Evolutionary conservation across 2,113 vertebrate species (phyloP).

Genomic region (Puma concolor): DNA sequence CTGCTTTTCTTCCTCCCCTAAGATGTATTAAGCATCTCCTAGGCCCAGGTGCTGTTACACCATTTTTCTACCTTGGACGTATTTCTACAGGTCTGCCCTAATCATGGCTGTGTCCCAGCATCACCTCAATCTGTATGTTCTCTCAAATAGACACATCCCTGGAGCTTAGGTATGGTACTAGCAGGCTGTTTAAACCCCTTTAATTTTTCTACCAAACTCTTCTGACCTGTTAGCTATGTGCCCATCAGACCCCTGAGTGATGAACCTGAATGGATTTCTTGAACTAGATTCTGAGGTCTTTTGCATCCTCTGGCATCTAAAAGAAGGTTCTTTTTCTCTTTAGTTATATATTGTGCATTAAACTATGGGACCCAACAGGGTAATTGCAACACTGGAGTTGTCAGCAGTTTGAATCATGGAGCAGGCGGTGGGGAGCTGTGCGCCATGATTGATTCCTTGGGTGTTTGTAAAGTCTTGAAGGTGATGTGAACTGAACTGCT

Average conservation of each 20-base stretch:
- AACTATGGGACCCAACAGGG: conserved; percentile 11
- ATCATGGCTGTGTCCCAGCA: not conserved
- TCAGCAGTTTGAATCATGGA: not conserved
- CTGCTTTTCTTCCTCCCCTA: not conserved
- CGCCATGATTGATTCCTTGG: not conserved
- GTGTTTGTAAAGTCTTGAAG: not conserved
- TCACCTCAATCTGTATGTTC: not conserved
- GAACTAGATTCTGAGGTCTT: not conserved
- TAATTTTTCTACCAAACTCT: not conserved
- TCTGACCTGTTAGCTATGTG: not conserved
- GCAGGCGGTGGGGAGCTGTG: not conserved
- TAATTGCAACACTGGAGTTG: not conserved
- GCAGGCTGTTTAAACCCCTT: not conserved
- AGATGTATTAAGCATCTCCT: not conserved
- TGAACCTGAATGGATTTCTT: conserved; percentile 3
- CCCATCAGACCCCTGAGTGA: not conserved
- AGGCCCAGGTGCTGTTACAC: not conserved
- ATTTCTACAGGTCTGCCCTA: not conserved
- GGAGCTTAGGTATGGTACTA: not conserved
- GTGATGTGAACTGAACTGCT: not conserved
- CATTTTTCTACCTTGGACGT: not conserved
- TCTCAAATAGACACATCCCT: not conserved
- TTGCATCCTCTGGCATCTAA: not conserved
- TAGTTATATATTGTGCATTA: conserved; percentile 24
- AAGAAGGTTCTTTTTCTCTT: not conserved